Percentiles rank a stretch among this genome's conserved stretches.
Conservation (phyloP, 2,888 invertebrate species). For the Rhyacophila evoluta region DNA sequence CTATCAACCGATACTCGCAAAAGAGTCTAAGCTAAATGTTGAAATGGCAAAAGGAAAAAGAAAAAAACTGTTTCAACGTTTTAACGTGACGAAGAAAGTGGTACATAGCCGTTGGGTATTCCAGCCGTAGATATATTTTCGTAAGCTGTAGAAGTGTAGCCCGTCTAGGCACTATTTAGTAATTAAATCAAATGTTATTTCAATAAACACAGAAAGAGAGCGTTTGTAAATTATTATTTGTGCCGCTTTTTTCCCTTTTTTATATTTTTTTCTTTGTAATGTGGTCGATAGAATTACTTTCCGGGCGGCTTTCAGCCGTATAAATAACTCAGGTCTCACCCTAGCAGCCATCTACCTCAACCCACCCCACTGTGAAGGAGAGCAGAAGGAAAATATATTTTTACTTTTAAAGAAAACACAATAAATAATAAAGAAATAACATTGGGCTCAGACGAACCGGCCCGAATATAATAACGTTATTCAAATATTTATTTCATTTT, state of each 20-base stretch:
- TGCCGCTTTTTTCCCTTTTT: neutral
- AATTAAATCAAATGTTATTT: constrained; percentile 22
- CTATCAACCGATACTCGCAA: too few species aligned
- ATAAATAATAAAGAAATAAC: constrained; percentile 55
- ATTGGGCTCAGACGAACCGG: constrained; percentile 51
- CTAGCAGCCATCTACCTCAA: neutral
- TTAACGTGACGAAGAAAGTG: too few species aligned
- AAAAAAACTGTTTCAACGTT: too few species aligned
- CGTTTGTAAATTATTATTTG: constrained; percentile 28
- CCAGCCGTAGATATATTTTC: neutral
- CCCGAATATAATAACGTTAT: constrained; percentile 55
- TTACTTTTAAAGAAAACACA: constrained; percentile 55
- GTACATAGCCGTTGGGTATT: neutral
- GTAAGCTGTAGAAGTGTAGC: neutral
- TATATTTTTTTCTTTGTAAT: constrained; percentile 34
- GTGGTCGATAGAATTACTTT: constrained; percentile 39
- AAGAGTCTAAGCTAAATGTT: too few species aligned
- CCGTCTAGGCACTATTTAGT: neutral
- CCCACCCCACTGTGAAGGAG: constrained; percentile 31
- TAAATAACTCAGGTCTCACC: constrained; percentile 41
- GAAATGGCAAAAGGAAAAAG: too few species aligned
- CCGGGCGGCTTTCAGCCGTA: constrained; percentile 26
- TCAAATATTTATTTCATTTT: constrained; percentile 55
- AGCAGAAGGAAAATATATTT: constrained; percentile 49
- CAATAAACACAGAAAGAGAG: neutral